Base-by-base conservation (phyloP, 2,888 invertebrate genomes). In the Tinea pellionella region DNA sequence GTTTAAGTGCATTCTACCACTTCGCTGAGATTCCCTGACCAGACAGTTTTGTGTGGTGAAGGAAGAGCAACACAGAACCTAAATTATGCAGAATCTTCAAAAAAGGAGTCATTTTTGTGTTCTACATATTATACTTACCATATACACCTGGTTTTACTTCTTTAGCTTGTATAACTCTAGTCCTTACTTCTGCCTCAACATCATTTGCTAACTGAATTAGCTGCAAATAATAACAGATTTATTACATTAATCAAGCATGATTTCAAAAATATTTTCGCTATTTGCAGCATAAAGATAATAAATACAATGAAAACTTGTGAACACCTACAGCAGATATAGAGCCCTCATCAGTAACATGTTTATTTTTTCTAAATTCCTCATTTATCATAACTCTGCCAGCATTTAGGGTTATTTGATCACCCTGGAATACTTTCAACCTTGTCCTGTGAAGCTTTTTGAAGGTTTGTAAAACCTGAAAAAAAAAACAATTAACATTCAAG, bases 391-490 rank as follows among this genome's bases (percentile, higher is more conserved):
- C 66, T 67, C 94, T 88, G 1, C 90, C 90, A 64, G 90, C 92
- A 62, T 72, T 68, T 47, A 94, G 77, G 0, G 94, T 92, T 62
- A 70, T 74, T 12, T 78, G 68, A 73, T 95, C 95, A 12, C 90
- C 93, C 60, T 86, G 72, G 74, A 95, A 95, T 15, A 93, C 90
- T 62, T 77, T 79, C 65, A 90, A 72, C 60, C 94, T 85, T 0
- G 94, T 91, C 66, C 89, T 89, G 69, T 95, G 95, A 7, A 95
- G 78, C 61, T 85, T 89, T 77, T 94, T 95, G 65, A 94, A 95
- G 61, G 88, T 89, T 65, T 80, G 81, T 59, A 95, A 74, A 3
- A 93, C 93, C 93, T 93, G 70, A 51, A 78, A 70, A 71, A 65
- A 59, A 62, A n/a, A n/a, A 24, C 60, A 62, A 43, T 43, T n/a